A percentile compares a stretch with the other conserved stretches of the same genome.
These are phyloP conservation scores for Anthrax anthrax DNA, from an alignment of 2,888 invertebrate genomes.

Conservation along the genomic window DNA sequence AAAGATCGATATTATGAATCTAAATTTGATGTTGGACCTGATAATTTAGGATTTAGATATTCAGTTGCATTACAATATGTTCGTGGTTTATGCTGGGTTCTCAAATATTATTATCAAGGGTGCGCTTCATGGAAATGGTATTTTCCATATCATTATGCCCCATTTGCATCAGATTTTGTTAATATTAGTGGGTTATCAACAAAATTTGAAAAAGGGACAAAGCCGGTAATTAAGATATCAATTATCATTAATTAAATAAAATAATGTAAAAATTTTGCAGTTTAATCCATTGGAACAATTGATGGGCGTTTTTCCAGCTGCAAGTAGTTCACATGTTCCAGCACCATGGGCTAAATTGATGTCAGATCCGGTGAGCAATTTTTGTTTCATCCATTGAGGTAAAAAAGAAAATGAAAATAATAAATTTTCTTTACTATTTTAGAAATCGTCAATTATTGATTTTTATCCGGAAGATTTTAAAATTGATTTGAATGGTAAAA, in stretches of 20 bases:
- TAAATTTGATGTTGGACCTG: constrained; percentile 67
- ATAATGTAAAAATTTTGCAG: constrained; percentile 30
- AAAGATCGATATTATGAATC: constrained; percentile 96
- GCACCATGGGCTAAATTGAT: constrained; percentile 85
- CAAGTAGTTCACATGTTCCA: constrained; percentile 87
- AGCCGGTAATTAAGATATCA: constrained; percentile 61
- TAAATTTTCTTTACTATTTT: constrained; percentile 15
- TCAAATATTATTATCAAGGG: constrained; percentile 98
- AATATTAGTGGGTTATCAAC: constrained; percentile 76
- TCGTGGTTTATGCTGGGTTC: constrained; percentile 92
- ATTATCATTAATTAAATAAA: no score
- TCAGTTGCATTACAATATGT: constrained; percentile 91
- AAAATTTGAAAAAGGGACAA: constrained; percentile 74
- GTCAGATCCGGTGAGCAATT: constrained; percentile 62
- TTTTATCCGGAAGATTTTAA: constrained; percentile 97
- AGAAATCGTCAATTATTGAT: constrained; percentile 90
- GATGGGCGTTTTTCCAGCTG: constrained; percentile 99
- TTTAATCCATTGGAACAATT: constrained; percentile 96
- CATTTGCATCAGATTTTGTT: constrained; percentile 97
- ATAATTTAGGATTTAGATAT: constrained; percentile 74
- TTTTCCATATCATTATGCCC: constrained; percentile 99
- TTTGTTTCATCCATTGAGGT: not conserved
- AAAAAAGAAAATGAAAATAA: not conserved
- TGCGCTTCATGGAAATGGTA: constrained; percentile 99
- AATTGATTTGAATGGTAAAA: constrained; percentile 97